Evolutionary conservation across 2,797 vertebrate genomes (phyloP), one percentile per base, ranked within the genome.

Genomic region (Coregonus ussuriensis): DNA sequence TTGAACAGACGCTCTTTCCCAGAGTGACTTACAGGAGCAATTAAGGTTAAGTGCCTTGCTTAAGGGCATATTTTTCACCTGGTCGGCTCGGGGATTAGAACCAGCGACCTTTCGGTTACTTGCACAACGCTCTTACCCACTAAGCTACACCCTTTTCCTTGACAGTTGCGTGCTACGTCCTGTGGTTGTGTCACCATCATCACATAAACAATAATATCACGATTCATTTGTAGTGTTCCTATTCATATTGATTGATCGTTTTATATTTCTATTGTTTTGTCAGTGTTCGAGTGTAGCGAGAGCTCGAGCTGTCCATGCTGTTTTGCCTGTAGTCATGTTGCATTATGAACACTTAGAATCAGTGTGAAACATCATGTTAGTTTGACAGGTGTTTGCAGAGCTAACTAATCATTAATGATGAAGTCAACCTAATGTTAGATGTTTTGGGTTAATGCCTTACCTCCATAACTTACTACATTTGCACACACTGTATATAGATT

Each of bases 111-210:
- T 25, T 25, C 25, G 25, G 25, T 25, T 25, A 25, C 25, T 25
- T 25, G 25, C 25, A 25, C 25, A 25, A 25, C 25, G 25, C 25
- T 25, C 25, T 25, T 25, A 25, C 25, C 25, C 25, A 25, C 25
- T 25, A 25, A 25, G 76, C 88, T 47, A 47, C 41, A 47, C 87
- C 85, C 84, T 78, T 47, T 72, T 29, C 18, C 11, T 74, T 70
- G 18, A 18, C 79, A 81, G 77, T 51, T 47, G 71, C 59, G 6
- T 59, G 56, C n/a, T 63, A 63, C n/a, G 59, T 63, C 25, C 11
- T 74, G 52, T 62, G 33, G 56, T 79, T 71, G 47, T 62, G 56
- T 47, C 11, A 47, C 41, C 9, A 29, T 33, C 31, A 7, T 13
- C 67, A 59, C 72, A 74, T 25, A 9, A 59, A 78, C 37, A 13